Base-by-base conservation (phyloP, 2,113 vertebrate species). In the Dendrocopos noguchii region DNA sequence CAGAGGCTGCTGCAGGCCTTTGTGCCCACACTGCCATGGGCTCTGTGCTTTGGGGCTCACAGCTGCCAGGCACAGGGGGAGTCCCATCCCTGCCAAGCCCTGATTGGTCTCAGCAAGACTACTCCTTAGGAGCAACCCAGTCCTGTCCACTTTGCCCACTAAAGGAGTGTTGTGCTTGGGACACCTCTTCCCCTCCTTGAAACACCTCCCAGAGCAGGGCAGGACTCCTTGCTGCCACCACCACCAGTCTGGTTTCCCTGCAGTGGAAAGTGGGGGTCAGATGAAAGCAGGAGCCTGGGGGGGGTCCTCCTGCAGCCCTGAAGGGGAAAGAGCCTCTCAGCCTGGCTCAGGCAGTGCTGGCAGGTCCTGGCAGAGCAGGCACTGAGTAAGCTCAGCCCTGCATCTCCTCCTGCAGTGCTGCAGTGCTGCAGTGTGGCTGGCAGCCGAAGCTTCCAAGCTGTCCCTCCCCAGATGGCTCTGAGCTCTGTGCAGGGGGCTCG, bases 311-410 rank as follows among this genome's bases (percentile, higher is more conserved):
- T 70, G 91, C 36, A 80, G 31, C 28, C 39, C n/a, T 0, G 0
- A 39, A 44, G 55, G 15, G 28, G 28, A 60, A 63, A 39, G 36
- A 50, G 47, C 22, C 9, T 55, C 52, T 65, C 31, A 44, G 27
- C 16, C 42, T 67, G 57, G 39, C 34, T 86, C 27, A 13, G 1
- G 2, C 24, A 33, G 53, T 0, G 2, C 75, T 66, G 44, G 29
- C 61, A 47, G 1, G 20, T 52, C 67, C 27, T 0, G 0, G 12
- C 14, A 42, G 59, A 33, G 50, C 18, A 52, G 39, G 14, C 82
- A 72, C 59, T 2, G 7, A 27, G 47, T 31, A 66, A 27, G 20
- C 53, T 53, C 4, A 4, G 61, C 39, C 34, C 46, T 5, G 3
- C 36, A 63, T 42, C 66, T 53, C 31, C 25, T 86, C 17, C 25